Evolutionary conservation across 2,797 vertebrate genomes (phyloP), one percentile per base, ranked within the genome.

Genomic region (Gymnoscopelus microlampas): DNA sequence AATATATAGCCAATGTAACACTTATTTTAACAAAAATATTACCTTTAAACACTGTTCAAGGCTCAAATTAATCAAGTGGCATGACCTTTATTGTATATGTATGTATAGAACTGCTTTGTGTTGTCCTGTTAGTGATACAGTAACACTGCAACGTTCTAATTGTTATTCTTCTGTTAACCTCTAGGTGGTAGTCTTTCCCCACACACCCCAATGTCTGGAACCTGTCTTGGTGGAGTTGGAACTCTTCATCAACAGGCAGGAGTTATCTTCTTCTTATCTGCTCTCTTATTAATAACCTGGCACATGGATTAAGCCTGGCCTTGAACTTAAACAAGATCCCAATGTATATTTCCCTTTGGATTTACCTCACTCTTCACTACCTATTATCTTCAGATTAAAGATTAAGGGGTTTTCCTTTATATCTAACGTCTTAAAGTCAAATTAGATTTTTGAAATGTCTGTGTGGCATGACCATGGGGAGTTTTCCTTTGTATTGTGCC

Each of bases 101-200:
- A 19, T 19, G 19, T 19, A 19, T 19, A 19, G 19, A 19, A 19
- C 26, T 29, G 26, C 26, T 29, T 29, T 29, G 26, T 4, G 2
- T 29, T 29, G 19, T 19, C 19, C 19, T 29, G 26, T 29, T 19
- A 19, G 26, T 29, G 3, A 29, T 29, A 29, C 26, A 29, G 39
- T 44, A 44, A 44, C 6, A 23, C 49, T 39, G 35, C 5, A n/a
- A 15, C 10, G 15, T n/a, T 48, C 5, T 63, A 29, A 55, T 26
- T 70, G 10, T 35, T 19, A 9, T 66, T 5, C 8, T 11, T 0
- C 1, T 54, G 2, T 49, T 35, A 35, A 60, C 71, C 75, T 59
- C 50, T 63, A 79, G 74, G 63, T 61, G 48, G 76, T 49, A 81
- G 59, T 70, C 53, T 66, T 53, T 66, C 71, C 69, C 66, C 78